Evolutionary conservation across 1,140 invertebrate genomes (phyloP).

Genomic region (Prorops nasuta): DNA sequence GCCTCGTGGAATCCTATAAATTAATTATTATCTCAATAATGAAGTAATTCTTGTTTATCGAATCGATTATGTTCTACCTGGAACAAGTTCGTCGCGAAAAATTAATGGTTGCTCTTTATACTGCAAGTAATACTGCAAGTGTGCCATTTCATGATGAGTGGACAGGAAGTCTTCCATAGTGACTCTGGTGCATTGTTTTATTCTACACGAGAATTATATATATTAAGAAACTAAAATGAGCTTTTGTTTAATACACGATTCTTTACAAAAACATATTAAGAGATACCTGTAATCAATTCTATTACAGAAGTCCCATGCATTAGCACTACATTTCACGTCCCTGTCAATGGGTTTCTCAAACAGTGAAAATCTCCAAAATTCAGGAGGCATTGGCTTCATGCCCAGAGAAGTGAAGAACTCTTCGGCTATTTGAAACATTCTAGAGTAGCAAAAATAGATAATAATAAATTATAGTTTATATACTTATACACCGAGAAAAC

Average conservation of each 20-base stretch:
- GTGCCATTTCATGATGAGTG: slow-evolving; percentile 84
- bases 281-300: slow-evolving; percentile 73
- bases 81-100: slow-evolving; percentile 77
- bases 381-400: slow-evolving; percentile 72
- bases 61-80: slow-evolving; percentile 58
- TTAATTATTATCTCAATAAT: not conserved
- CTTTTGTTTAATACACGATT: no score
- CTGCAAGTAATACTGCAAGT: slow-evolving; percentile 81
- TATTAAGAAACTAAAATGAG: no score
- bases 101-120: slow-evolving; percentile 73
- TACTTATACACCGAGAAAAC: no score
- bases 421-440: slow-evolving; percentile 78
- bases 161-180: slow-evolving; percentile 78
- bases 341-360: slow-evolving; percentile 70
- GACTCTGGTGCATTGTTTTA: slow-evolving; percentile 87
- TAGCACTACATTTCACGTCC: slow-evolving; percentile 79
- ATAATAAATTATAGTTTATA: not conserved
- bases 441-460: slow-evolving; percentile 30
- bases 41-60: not conserved
- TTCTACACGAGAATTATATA: slow-evolving; percentile 63
- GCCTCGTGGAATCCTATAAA: slow-evolving; percentile 80
- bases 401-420: slow-evolving; percentile 80
- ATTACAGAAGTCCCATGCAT: slow-evolving; percentile 88
- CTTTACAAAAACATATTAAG: no score
- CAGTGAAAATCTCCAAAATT: slow-evolving; percentile 80